Percentiles rank a stretch among this genome's conserved stretches.
These are phyloP conservation scores for Euphydryas editha DNA, from an alignment of 2,888 invertebrate genomes.

Conservation along the genomic window DNA sequence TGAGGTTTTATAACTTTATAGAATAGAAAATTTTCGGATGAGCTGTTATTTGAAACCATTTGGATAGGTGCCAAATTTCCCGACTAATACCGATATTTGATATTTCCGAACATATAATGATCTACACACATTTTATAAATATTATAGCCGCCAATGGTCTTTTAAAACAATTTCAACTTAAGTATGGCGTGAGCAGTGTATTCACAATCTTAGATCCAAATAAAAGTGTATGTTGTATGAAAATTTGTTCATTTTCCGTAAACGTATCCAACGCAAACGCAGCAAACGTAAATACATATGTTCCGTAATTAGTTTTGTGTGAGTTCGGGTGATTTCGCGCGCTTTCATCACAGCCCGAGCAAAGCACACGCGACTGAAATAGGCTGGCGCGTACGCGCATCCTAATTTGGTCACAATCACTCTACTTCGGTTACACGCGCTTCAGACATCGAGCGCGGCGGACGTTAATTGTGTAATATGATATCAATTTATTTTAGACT, in stretches of 20 bases:
- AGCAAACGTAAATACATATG: background rate
- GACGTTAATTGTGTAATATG: slow-evolving; percentile 46
- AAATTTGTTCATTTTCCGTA: slow-evolving; percentile 33
- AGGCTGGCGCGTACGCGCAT: slow-evolving; percentile 67
- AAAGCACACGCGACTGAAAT: slow-evolving; percentile 74
- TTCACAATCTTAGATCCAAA: slow-evolving; percentile 30
- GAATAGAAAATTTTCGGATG: slow-evolving; percentile 15
- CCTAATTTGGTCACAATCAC: slow-evolving; percentile 84
- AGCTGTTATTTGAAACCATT: slow-evolving; percentile 56
- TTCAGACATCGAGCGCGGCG: slow-evolving; percentile 47
- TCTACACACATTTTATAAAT: slow-evolving; percentile 20
- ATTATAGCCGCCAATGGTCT: background rate
- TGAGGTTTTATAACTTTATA: background rate
- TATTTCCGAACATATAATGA: slow-evolving; percentile 45
- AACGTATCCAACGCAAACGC: slow-evolving; percentile 19
- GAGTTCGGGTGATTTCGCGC: slow-evolving; percentile 49
- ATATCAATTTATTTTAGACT: background rate
- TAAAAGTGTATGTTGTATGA: slow-evolving; percentile 21
- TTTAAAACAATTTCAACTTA: slow-evolving; percentile 31
- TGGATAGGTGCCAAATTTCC: slow-evolving; percentile 63
- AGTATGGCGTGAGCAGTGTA: slow-evolving; percentile 34
- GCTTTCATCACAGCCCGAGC: slow-evolving; percentile 54
- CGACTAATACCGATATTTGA: slow-evolving; percentile 69
- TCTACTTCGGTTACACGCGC: slow-evolving; percentile 67
- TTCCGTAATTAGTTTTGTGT: slow-evolving; percentile 35